A percentile compares a stretch with the other conserved stretches of the same genome.
phyloP scores from a whole-genome alignment of 2,113 vertebrate species.

The Tetraodon nigroviridis region DNA sequence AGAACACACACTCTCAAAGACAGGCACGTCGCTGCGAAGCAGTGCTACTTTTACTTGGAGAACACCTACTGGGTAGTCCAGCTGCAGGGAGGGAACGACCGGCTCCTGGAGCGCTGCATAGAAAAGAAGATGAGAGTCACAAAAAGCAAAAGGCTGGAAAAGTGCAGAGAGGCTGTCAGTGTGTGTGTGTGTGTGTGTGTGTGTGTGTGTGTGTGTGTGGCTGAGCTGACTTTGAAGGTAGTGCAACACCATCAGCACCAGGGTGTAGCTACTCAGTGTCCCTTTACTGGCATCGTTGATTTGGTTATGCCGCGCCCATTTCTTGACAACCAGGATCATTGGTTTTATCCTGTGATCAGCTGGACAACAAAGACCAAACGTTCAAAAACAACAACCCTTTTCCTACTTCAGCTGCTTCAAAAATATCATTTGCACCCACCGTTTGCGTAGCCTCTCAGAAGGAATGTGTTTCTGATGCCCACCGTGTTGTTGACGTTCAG shows the following conservation, averaged over 20 bases:
- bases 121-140: constrained; percentile 20
- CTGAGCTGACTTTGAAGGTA: constrained; percentile 94
- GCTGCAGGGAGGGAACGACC: constrained; percentile 91
- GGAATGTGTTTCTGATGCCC: constrained; percentile 98
- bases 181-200: constrained; percentile 3
- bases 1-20: background rate
- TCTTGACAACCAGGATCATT: constrained; percentile 89
- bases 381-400: background rate
- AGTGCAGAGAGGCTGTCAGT: background rate
- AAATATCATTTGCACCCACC: constrained; percentile 73
- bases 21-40: background rate
- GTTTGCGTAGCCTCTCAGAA: constrained; percentile 89
- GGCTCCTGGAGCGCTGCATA: constrained; percentile 85
- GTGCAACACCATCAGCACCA: constrained; percentile 95
- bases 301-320: constrained; percentile 85
- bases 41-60: background rate
- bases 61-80: constrained; percentile 87
- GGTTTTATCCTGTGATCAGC: constrained; percentile 90
- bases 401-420: background rate
- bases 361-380: constrained; percentile 57
- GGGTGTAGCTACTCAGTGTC: constrained; percentile 94
- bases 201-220: constrained; percentile 2
- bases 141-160: background rate
- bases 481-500: constrained; percentile 97
- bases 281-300: constrained; percentile 98